Evolutionary conservation across 1,140 invertebrate species (phyloP).

Genomic region (Papilio polyxenes): DNA sequence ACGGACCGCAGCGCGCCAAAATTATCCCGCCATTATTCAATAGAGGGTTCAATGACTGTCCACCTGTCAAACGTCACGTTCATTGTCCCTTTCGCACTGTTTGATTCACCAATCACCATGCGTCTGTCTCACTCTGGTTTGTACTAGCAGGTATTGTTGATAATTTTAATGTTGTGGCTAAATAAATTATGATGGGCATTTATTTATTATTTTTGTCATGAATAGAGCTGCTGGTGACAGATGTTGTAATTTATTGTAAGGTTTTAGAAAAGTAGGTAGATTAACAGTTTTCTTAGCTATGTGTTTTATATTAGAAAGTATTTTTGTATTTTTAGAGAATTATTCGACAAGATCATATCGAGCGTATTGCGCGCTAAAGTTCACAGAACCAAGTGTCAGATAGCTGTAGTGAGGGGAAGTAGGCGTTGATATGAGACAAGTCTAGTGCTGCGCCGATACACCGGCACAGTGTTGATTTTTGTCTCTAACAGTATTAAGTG

Average conservation of each 20-base stretch:
- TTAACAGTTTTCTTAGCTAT: slow-evolving; percentile 26
- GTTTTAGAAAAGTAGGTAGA: not conserved
- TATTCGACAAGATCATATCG: too few species aligned
- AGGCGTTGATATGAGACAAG: too few species aligned
- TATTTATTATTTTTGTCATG: slow-evolving; percentile 4
- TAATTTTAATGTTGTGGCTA: slow-evolving; percentile 10
- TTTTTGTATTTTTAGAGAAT: too few species aligned
- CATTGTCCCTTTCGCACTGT: not conserved
- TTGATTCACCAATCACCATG: not conserved
- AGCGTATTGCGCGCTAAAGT: too few species aligned
- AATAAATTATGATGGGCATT: not conserved
- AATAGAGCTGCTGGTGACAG: not conserved
- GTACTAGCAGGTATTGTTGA: slow-evolving; percentile 25
- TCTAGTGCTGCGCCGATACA: too few species aligned
- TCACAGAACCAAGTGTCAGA: too few species aligned
- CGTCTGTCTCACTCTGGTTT: slow-evolving; percentile 13
- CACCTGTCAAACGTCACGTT: slow-evolving; percentile 28
- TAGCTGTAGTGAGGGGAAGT: too few species aligned
- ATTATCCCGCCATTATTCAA: slow-evolving; percentile 39
- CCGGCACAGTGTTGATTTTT: too few species aligned
- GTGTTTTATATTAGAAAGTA: too few species aligned
- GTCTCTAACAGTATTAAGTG: too few species aligned
- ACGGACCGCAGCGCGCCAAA: slow-evolving; percentile 36
- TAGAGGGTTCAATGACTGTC: slow-evolving; percentile 36
- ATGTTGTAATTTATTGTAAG: too few species aligned